Base-by-base conservation (phyloP, 2,797 vertebrate species). In the Neosilurus mollespiculum region DNA sequence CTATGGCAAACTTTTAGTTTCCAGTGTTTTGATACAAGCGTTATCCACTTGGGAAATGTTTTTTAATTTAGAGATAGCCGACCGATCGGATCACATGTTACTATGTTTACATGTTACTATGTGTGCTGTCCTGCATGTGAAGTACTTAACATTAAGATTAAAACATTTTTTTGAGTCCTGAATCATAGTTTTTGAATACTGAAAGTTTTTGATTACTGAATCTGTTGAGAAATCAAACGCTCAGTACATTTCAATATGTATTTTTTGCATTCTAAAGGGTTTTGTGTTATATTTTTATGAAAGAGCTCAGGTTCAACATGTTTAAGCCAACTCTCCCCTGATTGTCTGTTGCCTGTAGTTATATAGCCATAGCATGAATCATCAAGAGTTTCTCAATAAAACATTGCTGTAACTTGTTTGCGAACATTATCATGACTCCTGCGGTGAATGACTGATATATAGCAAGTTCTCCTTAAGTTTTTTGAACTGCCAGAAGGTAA, bases 321-420 rank as follows among this genome's bases (percentile, higher is more conserved):
- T 37, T 59, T 76, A 14, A 2, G 1, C 43, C 37, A 26, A 20
- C 43, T 18, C 59, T 26, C 15, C 4, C 16, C 16, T 62, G 59
- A 62, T 1, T 51, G 12, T 51, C 37, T 78, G 59, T 18, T 16
- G 1, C 59, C 26, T 84, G 71, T 69, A 65, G 75, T 49, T 85
- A 56, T 80, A 53, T 71, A 61, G 59, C 65, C 26, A 65, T 53
- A 26, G 30, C 26, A 49, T 92, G 90, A 92, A 79, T 94, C 90
- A 92, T 91, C 84, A 78, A 82, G 88, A 85, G 87, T 88, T 91
- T 85, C 56, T 80, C 11, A 62, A 69, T 86, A 86, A 83, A 82
- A 89, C 86, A 87, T 85, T 82, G 90, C 89, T 86, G 2, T 65
- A 87, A 91, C 90, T 73, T 91, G 91, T 87, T 86, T 80, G 90